Conservation (phyloP, 2,888 invertebrate species). For the Nephrotoma flavescens region DNA sequence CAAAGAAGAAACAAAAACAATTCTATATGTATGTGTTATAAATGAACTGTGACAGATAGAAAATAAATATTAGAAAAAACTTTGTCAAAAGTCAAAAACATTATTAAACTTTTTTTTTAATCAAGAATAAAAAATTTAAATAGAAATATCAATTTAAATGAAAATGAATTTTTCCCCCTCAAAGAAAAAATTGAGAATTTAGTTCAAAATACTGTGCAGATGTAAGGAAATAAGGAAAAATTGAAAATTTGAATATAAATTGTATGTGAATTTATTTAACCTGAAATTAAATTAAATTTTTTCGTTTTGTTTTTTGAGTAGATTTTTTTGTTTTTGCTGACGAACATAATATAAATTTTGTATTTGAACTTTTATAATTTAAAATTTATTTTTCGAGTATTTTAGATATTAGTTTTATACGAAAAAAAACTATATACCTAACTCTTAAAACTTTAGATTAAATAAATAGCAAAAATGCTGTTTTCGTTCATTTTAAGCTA, state of each 20-base stretch:
- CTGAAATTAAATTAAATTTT: not conserved
- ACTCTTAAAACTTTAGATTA: too few relatives aligned
- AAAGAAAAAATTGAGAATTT: not conserved
- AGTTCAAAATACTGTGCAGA: not conserved
- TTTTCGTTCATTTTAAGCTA: too few relatives aligned
- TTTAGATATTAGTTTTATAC: not conserved
- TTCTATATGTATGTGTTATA: not conserved
- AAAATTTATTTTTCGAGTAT: not conserved
- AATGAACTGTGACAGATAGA: not conserved
- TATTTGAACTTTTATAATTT: not conserved
- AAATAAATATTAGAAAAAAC: not conserved
- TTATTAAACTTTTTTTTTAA: not conserved
- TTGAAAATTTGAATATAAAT: not conserved
- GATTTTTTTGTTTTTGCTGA: not conserved
- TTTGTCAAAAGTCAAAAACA: not conserved
- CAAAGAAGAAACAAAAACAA: not conserved
- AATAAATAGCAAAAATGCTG: too few relatives aligned
- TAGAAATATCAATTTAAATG: not conserved
- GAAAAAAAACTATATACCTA: not conserved
- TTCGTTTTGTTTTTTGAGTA: not conserved
- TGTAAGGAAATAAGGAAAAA: not conserved
- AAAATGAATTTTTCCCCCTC: not conserved
- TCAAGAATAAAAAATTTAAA: not conserved
- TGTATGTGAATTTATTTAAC: not conserved
- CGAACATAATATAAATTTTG: not conserved